Conservation (phyloP, 35 echinoderm and acorn worm species). For the Ophiothrix spiculata region DNA sequence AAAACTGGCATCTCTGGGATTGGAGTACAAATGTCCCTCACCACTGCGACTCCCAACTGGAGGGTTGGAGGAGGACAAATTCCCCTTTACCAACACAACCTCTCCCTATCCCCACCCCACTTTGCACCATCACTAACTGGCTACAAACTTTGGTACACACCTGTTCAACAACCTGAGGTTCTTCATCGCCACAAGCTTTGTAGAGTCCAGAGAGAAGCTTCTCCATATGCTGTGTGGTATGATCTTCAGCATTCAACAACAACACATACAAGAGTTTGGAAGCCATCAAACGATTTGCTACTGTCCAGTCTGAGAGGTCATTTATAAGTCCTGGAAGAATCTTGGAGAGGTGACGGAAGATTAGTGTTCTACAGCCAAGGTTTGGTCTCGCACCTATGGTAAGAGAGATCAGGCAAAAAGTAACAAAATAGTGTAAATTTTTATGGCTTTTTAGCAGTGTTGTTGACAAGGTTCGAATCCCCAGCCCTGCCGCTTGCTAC, state of each 20-base stretch:
- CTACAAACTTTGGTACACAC: slow-evolving; percentile 36
- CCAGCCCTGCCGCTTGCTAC: no score
- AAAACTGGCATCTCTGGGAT: no score
- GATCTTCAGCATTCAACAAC: slow-evolving; percentile 84
- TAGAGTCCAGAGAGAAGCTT: slow-evolving; percentile 83
- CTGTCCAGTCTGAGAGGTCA: slow-evolving; percentile 86
- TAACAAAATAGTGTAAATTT: no score
- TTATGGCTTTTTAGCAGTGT: no score
- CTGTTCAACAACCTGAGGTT: slow-evolving; percentile 60
- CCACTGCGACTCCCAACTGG: no score
- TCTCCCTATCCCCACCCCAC: no score
- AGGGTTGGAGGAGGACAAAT: no score
- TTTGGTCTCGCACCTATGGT: slow-evolving; percentile 65
- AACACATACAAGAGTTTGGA: slow-evolving; percentile 69
- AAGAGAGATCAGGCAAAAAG: no score
- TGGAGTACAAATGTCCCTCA: no score
- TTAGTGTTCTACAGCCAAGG: slow-evolving; percentile 88
- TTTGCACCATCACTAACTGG: no score
- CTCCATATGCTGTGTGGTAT: slow-evolving; percentile 90
- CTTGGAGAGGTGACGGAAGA: slow-evolving; percentile 87
- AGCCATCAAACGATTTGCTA: slow-evolving; percentile 85
- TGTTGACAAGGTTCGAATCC: no score
- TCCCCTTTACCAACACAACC: no score
- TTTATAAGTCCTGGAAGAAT: slow-evolving; percentile 88
- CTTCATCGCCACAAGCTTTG: slow-evolving; percentile 88